Percentiles rank a stretch among this genome's conserved stretches.
Evolutionary conservation across 2,113 vertebrate species (phyloP).

Genomic region (Microcebus tavaratra): DNA sequence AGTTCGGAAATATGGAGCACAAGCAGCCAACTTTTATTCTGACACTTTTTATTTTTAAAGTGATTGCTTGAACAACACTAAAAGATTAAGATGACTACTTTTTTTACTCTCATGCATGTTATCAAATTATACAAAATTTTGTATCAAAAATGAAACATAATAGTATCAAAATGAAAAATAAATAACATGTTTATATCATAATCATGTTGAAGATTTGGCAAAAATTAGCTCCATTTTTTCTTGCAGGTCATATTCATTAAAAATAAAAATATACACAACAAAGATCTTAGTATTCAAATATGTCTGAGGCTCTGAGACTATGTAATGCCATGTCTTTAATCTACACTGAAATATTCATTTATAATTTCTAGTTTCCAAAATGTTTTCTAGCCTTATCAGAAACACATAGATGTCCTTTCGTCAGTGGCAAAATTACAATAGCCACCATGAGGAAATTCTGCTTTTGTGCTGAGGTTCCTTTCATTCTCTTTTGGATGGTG

Average conservation of each 20-base stretch:
- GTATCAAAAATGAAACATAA: not conserved
- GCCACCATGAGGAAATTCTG: not conserved
- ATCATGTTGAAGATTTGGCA: not conserved
- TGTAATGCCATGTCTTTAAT: not conserved
- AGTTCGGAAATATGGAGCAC: not conserved
- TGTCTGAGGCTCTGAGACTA: not conserved
- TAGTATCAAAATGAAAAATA: not conserved
- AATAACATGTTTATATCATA: not conserved
- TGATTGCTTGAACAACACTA: not conserved
- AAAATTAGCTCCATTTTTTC: not conserved
- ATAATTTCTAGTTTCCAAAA: not conserved
- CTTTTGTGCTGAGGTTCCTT: not conserved
- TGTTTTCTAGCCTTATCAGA: constrained; percentile 1
- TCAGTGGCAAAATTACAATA: not conserved
- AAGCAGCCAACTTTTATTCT: not conserved
- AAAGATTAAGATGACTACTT: not conserved
- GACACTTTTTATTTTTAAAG: not conserved
- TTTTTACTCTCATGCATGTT: not conserved
- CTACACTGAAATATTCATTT: not conserved
- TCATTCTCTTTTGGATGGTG: not conserved
- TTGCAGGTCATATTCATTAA: not conserved
- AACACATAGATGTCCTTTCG: not conserved
- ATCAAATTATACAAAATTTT: not conserved
- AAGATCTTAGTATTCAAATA: not conserved
- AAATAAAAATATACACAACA: not conserved